Evolutionary conservation across 2,888 invertebrate genomes (phyloP).

Genomic region (Amphiduros pacificus): DNA sequence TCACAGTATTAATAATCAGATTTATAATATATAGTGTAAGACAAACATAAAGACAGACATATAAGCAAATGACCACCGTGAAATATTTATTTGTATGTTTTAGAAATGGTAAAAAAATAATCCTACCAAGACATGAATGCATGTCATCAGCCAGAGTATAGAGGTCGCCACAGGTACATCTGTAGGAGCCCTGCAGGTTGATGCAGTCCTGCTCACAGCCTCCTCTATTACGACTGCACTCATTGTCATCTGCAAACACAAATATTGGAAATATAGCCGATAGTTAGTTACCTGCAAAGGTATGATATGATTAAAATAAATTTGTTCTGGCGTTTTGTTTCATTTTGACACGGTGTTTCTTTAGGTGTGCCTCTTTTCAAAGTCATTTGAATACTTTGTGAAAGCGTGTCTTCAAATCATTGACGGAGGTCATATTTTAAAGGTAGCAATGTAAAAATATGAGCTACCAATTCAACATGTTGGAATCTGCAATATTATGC

Average conservation of each 20-base stretch:
- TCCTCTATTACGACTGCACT: conserved; percentile 1
- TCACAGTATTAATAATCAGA: background rate
- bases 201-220: conserved; percentile 9
- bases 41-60: background rate
- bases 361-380: too few species aligned
- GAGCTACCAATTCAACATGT: too few species aligned
- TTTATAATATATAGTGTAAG: background rate
- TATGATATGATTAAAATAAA: too few species aligned
- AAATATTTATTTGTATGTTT: background rate
- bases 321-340: too few species aligned
- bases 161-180: conserved; percentile 2
- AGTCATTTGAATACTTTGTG: too few species aligned
- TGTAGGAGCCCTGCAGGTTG: conserved; percentile 5
- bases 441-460: too few species aligned
- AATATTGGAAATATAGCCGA: background rate
- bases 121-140: conserved; percentile 1
- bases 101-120: background rate
- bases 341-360: too few species aligned
- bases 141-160: conserved; percentile 2
- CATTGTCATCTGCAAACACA: conserved; percentile 5
- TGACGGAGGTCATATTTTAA: too few species aligned
- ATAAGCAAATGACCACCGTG: background rate
- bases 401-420: too few species aligned
- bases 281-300: too few species aligned
- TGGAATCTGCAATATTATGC: too few species aligned